phyloP scores from a whole-genome alignment of 2,113 vertebrate species.

The Promerops cafer region DNA sequence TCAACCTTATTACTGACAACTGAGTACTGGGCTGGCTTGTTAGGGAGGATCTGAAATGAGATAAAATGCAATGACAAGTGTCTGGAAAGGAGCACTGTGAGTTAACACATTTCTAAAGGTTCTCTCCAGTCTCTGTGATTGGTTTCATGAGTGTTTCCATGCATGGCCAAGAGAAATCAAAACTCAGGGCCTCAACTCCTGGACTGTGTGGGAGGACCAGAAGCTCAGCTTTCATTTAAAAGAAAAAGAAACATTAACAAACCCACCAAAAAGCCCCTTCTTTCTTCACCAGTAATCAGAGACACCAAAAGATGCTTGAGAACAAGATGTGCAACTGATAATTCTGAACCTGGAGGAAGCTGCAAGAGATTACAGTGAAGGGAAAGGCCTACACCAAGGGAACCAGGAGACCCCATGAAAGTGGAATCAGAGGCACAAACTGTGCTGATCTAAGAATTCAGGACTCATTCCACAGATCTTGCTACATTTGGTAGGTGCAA shows the following conservation, averaged over 20 bases:
- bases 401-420: background rate
- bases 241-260: background rate
- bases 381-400: background rate
- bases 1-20: background rate
- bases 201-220: background rate
- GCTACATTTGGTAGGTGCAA: background rate
- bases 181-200: background rate
- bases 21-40: background rate
- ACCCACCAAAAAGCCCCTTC: background rate
- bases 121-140: background rate
- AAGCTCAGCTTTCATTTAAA: conserved; percentile 2
- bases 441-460: background rate
- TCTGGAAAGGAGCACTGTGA: background rate
- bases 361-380: background rate
- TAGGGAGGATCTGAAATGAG: background rate
- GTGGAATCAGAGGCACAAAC: background rate
- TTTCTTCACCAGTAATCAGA: background rate
- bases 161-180: background rate
- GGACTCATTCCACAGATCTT: background rate
- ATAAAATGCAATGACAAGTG: background rate
- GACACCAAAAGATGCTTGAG: background rate
- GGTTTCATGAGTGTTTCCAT: background rate
- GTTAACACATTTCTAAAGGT: background rate
- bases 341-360: background rate
- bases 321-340: background rate